Percentiles rank a stretch among this genome's conserved stretches.
These are phyloP conservation scores for Carassius auratus DNA, from an alignment of 2,113 vertebrate genomes.

Conservation along the genomic window DNA sequence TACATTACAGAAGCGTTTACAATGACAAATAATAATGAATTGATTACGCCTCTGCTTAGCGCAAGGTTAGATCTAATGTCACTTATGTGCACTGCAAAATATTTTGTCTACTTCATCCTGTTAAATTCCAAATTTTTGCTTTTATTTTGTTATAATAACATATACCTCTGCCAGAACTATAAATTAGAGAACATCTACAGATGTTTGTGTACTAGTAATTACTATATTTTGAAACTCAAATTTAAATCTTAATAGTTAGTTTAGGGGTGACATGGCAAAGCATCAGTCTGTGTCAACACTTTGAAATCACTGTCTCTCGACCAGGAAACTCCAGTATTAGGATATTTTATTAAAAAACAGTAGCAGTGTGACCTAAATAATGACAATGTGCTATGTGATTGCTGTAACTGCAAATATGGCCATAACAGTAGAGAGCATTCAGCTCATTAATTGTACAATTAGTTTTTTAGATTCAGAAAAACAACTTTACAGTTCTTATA, in stretches of 20 bases:
- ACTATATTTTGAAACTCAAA: not conserved
- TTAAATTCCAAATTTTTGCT: not conserved
- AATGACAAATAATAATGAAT: not conserved
- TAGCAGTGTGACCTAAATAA: not conserved
- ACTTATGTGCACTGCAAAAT: not conserved
- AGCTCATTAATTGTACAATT: slow-evolving; percentile 42
- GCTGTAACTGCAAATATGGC: not conserved
- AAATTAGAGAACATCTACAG: not conserved
- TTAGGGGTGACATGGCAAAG: not conserved
- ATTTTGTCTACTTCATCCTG: not conserved
- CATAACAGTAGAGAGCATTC: not conserved
- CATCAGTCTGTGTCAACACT: not conserved
- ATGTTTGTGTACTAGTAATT: not conserved
- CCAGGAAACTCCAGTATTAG: not conserved
- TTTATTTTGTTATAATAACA: not conserved
- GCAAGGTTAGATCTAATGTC: not conserved
- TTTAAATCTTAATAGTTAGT: not conserved
- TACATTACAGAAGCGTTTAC: not conserved
- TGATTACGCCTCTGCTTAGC: not conserved
- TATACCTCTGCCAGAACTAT: not conserved
- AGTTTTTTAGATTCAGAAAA: not conserved
- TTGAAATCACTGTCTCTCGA: not conserved
- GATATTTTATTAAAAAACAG: not conserved
- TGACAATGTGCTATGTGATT: not conserved
- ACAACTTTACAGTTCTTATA: not conserved